Evolutionary conservation across 2,888 invertebrate genomes (phyloP).

Genomic region (Melanostoma scalare): DNA sequence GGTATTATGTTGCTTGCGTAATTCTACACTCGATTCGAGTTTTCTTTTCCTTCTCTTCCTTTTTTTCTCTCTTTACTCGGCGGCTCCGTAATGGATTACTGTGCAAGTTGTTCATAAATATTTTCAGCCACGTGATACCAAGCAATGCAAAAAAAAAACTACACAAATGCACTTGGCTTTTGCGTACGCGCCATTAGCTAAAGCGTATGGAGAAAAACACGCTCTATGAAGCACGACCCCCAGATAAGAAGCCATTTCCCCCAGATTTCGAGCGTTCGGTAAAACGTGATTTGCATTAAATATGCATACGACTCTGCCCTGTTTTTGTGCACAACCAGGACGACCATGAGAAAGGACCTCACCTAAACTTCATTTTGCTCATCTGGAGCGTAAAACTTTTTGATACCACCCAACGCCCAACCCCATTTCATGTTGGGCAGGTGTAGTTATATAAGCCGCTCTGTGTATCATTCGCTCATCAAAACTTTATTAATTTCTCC

Average conservation of each 20-base stretch:
- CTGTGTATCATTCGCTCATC: background rate
- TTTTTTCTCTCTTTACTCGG: no score
- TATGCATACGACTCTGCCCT: background rate
- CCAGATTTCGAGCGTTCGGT: constrained; percentile 36
- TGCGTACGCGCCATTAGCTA: constrained; percentile 32
- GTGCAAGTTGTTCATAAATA: constrained; percentile 10
- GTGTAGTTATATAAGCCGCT: background rate
- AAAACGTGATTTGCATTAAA: constrained; percentile 61
- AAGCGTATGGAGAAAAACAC: constrained; percentile 15
- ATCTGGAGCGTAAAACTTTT: constrained; percentile 34
- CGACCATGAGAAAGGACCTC: constrained; percentile 12
- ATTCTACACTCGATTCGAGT: constrained; percentile 3
- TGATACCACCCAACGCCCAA: constrained; percentile 6
- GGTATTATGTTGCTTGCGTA: constrained; percentile 31
- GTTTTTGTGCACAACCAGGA: background rate
- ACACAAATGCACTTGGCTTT: constrained; percentile 11
- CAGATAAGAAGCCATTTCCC: constrained; percentile 44
- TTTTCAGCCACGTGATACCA: constrained; percentile 28
- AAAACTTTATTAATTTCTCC: constrained; percentile 17
- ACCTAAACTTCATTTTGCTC: constrained; percentile 8
- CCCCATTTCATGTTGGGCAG: constrained; percentile 1
- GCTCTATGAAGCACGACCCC: constrained; percentile 22
- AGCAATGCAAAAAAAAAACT: constrained; percentile 1
- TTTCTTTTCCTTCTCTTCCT: background rate
- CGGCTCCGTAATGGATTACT: constrained; percentile 9